Base-by-base conservation (phyloP, 2,888 invertebrate genomes). In the Drosophila eohydei region DNA sequence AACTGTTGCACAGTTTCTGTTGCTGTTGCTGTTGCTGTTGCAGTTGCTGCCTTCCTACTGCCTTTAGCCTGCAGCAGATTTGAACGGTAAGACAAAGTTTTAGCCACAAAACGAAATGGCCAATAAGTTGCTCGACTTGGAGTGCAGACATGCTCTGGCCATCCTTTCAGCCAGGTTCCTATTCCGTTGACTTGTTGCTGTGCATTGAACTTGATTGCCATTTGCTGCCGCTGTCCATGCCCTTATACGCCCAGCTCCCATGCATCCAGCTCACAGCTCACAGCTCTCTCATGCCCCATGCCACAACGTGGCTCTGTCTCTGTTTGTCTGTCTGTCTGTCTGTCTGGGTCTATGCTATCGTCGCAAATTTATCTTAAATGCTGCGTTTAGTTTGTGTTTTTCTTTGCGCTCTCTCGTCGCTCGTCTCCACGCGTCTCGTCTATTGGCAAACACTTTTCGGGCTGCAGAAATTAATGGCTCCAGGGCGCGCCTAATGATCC, bases 141-240 rank as follows among this genome's bases (percentile, higher is more conserved):
- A 55, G 36, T 43, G 64, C 32, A 50, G 48, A 50, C 48, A 32
- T 32, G 56, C 55, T 28, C 40, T 4, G 55, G 28, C 65, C 52
- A 44, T 67, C 64, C 61, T 62, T 62, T 61, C n/a, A 54, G 59
- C 76, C 70, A 44, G 51, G 21, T 59, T 54, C 30, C 41, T 61
- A 48, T 46, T 56, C 41, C 46, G 56, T 40, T 74, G 71, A 78
- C 81, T 80, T 84, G 82, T 83, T 83, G 74, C 74, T 84, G 81
- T 85, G 74, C 81, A 86, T 83, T 84, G 87, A 84, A 86, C 84
- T 80, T 87, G 84, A 80, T 86, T 84, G 84, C 81, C 85, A 72
- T 70, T 78, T 44, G 43, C 69, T 60, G 67, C 59, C 56, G 41
- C 43, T 62, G 51, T 26, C 61, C 66, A 55, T 55, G 80, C 82